phyloP scores from a whole-genome alignment of 2,797 vertebrate genomes.

The Bradypodion pumilum region DNA sequence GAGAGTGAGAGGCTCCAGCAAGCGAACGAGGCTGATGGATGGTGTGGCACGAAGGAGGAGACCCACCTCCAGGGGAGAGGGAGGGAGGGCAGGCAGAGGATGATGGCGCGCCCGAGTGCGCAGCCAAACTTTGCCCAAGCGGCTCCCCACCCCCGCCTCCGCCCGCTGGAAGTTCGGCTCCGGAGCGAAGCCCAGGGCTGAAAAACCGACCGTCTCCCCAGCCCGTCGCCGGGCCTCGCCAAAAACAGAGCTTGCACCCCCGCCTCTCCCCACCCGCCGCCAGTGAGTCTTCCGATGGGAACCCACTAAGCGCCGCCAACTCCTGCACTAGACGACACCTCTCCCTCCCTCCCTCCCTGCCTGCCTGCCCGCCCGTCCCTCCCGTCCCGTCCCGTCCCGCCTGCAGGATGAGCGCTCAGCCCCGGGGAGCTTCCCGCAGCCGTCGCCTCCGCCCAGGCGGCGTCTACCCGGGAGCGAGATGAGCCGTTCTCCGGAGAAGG shows the following conservation, averaged over 20 bases:
- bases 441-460: background rate
- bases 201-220: background rate
- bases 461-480: slow-evolving; percentile 63
- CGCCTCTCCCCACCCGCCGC: background rate
- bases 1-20: background rate
- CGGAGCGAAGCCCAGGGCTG: slow-evolving; percentile 46
- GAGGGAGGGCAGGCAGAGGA: slow-evolving; percentile 56
- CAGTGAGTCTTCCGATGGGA: slow-evolving; percentile 10
- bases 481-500: slow-evolving; percentile 72
- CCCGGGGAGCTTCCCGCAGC: slow-evolving; percentile 4
- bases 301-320: slow-evolving; percentile 6
- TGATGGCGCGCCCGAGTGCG: slow-evolving; percentile 82
- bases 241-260: slow-evolving; percentile 16
- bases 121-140: slow-evolving; percentile 75
- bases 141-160: slow-evolving; percentile 7
- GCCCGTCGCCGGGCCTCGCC: background rate
- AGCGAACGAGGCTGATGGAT: background rate
- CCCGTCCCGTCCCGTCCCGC: no score
- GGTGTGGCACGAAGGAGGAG: slow-evolving; percentile 18
- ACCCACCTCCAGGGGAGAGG: slow-evolving; percentile 73
- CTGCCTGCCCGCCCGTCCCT: slow-evolving; percentile 37
- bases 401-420: slow-evolving; percentile 33
- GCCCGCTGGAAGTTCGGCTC: slow-evolving; percentile 73
- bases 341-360: background rate
- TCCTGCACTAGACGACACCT: slow-evolving; percentile 2